Evolutionary conservation across 1,140 invertebrate genomes (phyloP), one percentile per base, ranked within the genome.

Genomic region (Nymphalis io): DNA sequence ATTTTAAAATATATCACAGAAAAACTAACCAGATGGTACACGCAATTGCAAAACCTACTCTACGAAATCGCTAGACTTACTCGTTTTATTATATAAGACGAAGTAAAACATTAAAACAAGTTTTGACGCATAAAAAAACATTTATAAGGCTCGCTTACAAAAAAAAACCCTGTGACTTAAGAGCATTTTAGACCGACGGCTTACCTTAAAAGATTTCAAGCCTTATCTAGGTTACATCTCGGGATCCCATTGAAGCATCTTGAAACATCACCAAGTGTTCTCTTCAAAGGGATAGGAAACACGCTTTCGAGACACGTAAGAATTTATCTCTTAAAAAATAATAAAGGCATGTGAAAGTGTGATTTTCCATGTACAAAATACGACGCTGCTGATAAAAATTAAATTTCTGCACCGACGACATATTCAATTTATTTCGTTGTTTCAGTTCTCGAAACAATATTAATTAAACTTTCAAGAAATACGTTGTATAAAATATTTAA

Each of bases 181-280:
- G 51, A 53, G 3, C 60, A 53, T 63, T 62, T 63, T 63, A 53
- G 61, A 48, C 40, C 61, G 61, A 39, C 61, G 46, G 46, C 33
- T 33, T 53, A 21, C 60, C 44, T 23, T 48, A 46, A 61, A 53
- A 51, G 42, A 33, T 62, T 62, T 63, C 48, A 55, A 55, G 33
- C 51, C 61, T 63, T 62, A 62, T 62, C 60, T 62, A 62, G 60
- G 60, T 62, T 62, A 48, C 60, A 62, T 62, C 60, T 62, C 21
- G 60, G 21, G 42, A 39, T 23, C 60, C 60, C 60, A 62, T 62
- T 62, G 60, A 51, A 42, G 44, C 42, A 53, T 21, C 48, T 53
- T 53, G 48, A 53, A 53, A 21, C 48, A 20, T n/a, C 40, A 44
- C 20, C 33, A 59, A 59, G 27, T 59, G 27, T 59, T 53, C 2